These are phyloP conservation scores for Calypte anna DNA, from an alignment of 2,113 vertebrate species.

Conservation along the genomic window DNA sequence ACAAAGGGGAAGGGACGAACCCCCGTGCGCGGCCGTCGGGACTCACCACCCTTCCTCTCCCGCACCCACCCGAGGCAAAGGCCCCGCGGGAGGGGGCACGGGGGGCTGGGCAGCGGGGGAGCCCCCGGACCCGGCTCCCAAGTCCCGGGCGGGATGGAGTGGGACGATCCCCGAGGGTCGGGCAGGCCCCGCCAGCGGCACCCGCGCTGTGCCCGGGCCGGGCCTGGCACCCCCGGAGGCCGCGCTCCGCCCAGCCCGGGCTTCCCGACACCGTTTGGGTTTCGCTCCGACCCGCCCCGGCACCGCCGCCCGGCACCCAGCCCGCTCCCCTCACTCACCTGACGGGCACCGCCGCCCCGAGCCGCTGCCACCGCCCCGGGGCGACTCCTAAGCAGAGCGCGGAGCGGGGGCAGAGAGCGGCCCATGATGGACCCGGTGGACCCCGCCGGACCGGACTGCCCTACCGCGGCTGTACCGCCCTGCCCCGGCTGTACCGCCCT, in stretches of 20 bases:
- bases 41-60: background rate
- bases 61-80: too few relatives aligned
- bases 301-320: background rate
- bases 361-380: background rate
- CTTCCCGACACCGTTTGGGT: too few relatives aligned
- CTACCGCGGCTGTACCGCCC: too few relatives aligned
- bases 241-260: background rate
- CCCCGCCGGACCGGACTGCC: too few relatives aligned
- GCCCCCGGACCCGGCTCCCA: too few relatives aligned
- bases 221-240: too few relatives aligned
- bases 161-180: too few relatives aligned
- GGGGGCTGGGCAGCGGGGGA: too few relatives aligned
- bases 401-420: background rate
- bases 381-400: background rate
- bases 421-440: background rate
- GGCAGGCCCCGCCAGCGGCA: background rate
- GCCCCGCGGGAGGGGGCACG: too few relatives aligned
- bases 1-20: background rate
- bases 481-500: too few relatives aligned
- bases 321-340: background rate
- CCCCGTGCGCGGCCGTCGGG: too few relatives aligned
- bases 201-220: background rate
- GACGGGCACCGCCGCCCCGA: background rate
- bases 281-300: background rate
- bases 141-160: too few relatives aligned